Conservation (phyloP, 2,113 vertebrate genomes). For the Notechis scutatus region DNA sequence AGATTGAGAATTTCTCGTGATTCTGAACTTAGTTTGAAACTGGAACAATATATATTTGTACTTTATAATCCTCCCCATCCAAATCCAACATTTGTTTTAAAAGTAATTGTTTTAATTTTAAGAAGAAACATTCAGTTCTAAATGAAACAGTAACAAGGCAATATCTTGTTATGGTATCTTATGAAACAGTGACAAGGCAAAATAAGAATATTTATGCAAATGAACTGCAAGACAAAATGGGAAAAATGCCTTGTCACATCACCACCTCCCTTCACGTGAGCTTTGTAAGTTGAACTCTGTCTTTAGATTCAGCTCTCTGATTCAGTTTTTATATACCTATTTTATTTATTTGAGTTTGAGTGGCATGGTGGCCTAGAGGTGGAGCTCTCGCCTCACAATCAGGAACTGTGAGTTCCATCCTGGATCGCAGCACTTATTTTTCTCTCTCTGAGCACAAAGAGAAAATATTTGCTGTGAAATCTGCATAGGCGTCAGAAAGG, state of each 20-base stretch:
- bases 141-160: background rate
- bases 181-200: background rate
- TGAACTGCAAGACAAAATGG: background rate
- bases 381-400: background rate
- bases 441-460: background rate
- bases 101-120: background rate
- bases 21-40: background rate
- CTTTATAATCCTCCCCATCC: background rate
- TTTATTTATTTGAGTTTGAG: background rate
- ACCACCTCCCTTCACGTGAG: background rate
- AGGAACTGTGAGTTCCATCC: background rate
- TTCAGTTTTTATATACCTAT: background rate
- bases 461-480: background rate
- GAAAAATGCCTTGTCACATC: background rate
- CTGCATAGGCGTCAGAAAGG: background rate
- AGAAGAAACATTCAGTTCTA: background rate
- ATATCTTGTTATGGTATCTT: background rate
- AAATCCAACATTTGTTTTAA: background rate
- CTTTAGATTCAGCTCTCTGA: background rate
- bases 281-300: background rate
- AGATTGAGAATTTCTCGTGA: background rate
- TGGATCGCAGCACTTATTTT: background rate
- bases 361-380: background rate
- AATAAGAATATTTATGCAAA: background rate
- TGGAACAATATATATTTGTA: background rate